Evolutionary conservation across 2,113 vertebrate genomes (phyloP), one percentile per base, ranked within the genome.

Genomic region (Gadus macrocephalus): DNA sequence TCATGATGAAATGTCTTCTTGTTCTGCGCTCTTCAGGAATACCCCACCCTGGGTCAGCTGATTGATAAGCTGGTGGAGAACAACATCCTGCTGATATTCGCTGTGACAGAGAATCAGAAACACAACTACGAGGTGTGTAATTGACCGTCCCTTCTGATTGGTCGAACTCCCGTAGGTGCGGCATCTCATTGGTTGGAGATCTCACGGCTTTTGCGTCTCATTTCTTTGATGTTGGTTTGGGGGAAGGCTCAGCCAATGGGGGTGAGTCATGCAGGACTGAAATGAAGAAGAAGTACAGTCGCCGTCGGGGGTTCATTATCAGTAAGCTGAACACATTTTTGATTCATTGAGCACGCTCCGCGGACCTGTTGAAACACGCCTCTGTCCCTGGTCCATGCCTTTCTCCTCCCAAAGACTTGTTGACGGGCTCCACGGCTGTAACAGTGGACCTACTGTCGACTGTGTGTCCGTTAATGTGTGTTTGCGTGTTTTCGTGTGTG

Each of bases 21-120:
- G 17, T 61, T 61, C 59, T 12, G 15, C 28, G 35, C 15, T 64
- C 5, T 38, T n/a, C 63, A 99, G 98, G 98, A 99, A 83, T 99
- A 99, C 83, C 98, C 98, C 49, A 95, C 94, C 58, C 92, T 99
- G 16, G 96, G 96, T 53, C 97, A 98, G 87, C 89, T 99, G 73
- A 95, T 95, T 72, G 97, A 99, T 68, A 99, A 98, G 75, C 86
- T 99, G 25, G 93, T 96, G 55, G 95, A 99, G 80, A 98, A 99
- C 85, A 97, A 97, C 11, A 90, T 99, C 86, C 85, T 98, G 53
- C 73, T 99, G 73, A 96, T 99, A 87, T 99, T 99, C 82, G 97
- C 97, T 49, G 97, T 99, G 75, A 98, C 95, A 0, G 82, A 93
- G 56, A 66, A 90, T 1, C 93, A 95, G 90, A 91, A 91, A 78